A percentile compares a stretch with the other conserved stretches of the same genome.
Conservation (phyloP, 2,797 vertebrate genomes). For the Remorina albescens region DNA sequence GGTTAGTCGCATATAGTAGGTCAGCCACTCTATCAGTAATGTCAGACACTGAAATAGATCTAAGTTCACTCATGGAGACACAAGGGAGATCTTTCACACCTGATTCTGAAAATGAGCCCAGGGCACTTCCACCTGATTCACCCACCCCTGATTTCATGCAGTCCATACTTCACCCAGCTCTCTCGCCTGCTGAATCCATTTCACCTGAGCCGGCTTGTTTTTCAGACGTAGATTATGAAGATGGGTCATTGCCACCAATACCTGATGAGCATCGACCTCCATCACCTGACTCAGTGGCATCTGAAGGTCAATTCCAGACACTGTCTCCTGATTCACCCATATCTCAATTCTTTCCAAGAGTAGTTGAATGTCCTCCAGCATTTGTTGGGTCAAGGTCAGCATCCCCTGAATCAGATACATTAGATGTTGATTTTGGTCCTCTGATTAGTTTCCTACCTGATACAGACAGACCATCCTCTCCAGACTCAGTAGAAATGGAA, state of each 20-base stretch:
- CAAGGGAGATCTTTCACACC: slow-evolving; percentile 21
- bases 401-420: slow-evolving; percentile 41
- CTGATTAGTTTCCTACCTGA: slow-evolving; percentile 9
- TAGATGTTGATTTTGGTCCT: slow-evolving; percentile 39
- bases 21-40: slow-evolving; percentile 37
- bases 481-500: slow-evolving; percentile 42
- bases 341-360: slow-evolving; percentile 17
- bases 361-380: slow-evolving; percentile 52
- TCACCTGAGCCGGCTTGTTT: slow-evolving; percentile 62
- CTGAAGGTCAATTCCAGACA: slow-evolving; percentile 11
- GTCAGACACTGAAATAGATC: slow-evolving; percentile 43
- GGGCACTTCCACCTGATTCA: slow-evolving; percentile 66
- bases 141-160: slow-evolving; percentile 61
- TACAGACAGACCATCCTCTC: slow-evolving; percentile 30
- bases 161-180: slow-evolving; percentile 7
- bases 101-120: slow-evolving; percentile 54
- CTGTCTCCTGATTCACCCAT: slow-evolving; percentile 55
- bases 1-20: slow-evolving; percentile 20
- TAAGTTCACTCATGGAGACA: slow-evolving; percentile 21
- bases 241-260: slow-evolving; percentile 3
- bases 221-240: slow-evolving; percentile 55
- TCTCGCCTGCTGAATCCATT: slow-evolving; percentile 38
- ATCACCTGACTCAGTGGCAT: slow-evolving; percentile 55
- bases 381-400: slow-evolving; percentile 55
- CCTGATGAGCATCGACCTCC: slow-evolving; percentile 32